Conservation (phyloP, 30 jellyfish, hydroid and myxozoan genomes). For the Sanderia malayensis region DNA sequence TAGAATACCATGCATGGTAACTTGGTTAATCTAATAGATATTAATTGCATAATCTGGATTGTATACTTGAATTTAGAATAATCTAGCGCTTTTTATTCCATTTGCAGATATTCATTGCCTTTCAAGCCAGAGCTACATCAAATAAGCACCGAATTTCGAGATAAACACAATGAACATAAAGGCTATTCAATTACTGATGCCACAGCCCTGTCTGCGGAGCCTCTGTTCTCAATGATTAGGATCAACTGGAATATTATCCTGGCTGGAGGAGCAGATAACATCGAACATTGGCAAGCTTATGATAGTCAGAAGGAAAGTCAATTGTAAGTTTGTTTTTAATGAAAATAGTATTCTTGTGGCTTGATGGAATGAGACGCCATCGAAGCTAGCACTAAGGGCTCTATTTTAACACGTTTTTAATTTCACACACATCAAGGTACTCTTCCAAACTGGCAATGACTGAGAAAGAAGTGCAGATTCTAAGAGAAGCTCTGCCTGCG, state of each 20-base stretch:
- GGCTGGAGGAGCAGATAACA: conserved; percentile 7
- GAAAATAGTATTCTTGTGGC: too few relatives aligned
- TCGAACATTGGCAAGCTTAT: background rate
- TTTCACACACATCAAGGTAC: too few relatives aligned
- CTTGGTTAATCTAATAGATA: too few relatives aligned
- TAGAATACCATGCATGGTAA: too few relatives aligned
- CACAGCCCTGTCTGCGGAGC: conserved; percentile 15
- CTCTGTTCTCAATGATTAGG: conserved; percentile 44
- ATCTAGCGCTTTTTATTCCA: too few relatives aligned
- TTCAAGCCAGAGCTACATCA: conserved; percentile 5
- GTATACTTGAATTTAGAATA: too few relatives aligned
- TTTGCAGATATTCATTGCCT: conserved; percentile 5
- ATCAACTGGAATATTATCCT: conserved; percentile 51
- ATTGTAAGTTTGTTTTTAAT: background rate
- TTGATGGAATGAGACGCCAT: too few relatives aligned
- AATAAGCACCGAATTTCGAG: conserved; percentile 22
- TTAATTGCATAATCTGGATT: too few relatives aligned
- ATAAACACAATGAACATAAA: background rate
- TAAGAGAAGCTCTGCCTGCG: conserved; percentile 7
- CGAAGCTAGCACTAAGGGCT: too few relatives aligned
- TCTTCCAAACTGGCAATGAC: conserved; percentile 16
- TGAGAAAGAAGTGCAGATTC: conserved; percentile 21
- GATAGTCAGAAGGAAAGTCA: background rate
- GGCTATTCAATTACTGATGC: too few relatives aligned
- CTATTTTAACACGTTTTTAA: too few relatives aligned